Base-by-base conservation (phyloP, 2,888 invertebrate genomes). In the Himalopsyche tibetana region DNA sequence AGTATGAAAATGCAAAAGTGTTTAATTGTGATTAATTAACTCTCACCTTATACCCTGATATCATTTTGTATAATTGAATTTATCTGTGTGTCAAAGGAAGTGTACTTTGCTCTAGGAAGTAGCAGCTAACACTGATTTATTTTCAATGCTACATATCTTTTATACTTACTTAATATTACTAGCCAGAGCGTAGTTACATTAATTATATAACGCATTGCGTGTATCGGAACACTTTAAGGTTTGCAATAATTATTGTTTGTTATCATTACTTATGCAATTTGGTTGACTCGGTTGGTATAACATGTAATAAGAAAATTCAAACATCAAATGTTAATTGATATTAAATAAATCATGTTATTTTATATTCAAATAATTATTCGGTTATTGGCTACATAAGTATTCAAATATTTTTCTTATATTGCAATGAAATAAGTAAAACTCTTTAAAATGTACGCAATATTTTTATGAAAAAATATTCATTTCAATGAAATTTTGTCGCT, bases 81-180 rank as follows among this genome's bases (percentile, higher is more conserved):
- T 74, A 9, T 51, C 19, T 38, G 2, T 74, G 15, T 38, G n/a
- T 74, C n/a, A 28, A 74, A 74, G 12, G 74, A 12, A 38, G 12
- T 36, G 74, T 36, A 74, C 51, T 45, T 51, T 19, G n/a, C 19
- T 63, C 81, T 36, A 38, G 86, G 86, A 86, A 84, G 86, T 74
- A 28, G 28, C 74, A 36, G 74, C 55, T 38, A 84, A 86, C 79
- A 84, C 84, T 86, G 80, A 69, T 82, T 80, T 45, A 83, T 51
- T 84, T 86, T 82, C 55, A 55, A 55, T 79, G 86, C 74, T 84
- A 86, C 51, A 19, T 42, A 84, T 86, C 86, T 86, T 86, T 83
- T 86, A 86, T 86, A 86, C 80, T 51, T 15, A 74, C 80, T 38
- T 12, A 74, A 74, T 74, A 74, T 74, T 36, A 74, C 74, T 74